Percentiles rank a stretch among this genome's conserved stretches.
phyloP scores from a whole-genome alignment of 2,113 vertebrate species.

The Sinocyclocheilus rhinocerous region DNA sequence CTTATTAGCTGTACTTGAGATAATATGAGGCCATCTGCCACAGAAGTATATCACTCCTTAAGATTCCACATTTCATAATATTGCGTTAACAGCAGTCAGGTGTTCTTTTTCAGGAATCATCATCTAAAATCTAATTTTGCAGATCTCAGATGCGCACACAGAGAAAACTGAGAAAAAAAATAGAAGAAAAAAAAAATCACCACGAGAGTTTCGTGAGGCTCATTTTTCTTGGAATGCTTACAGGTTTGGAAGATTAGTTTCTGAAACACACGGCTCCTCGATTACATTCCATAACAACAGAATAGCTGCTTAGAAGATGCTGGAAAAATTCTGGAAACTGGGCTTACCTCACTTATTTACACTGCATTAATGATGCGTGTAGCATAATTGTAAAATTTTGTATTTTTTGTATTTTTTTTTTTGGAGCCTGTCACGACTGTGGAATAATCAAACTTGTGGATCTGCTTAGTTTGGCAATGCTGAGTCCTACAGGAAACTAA shows the following conservation, averaged over 20 bases:
- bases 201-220: conserved; percentile 41
- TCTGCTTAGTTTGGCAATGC: conserved; percentile 47
- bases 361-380: neutral
- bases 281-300: conserved; percentile 16
- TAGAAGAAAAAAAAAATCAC: neutral
- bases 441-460: conserved; percentile 55
- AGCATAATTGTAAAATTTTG: conserved; percentile 10
- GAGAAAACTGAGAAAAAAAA: neutral
- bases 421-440: conserved; percentile 46
- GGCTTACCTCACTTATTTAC: conserved; percentile 17
- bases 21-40: neutral
- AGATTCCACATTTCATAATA: conserved; percentile 46
- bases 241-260: conserved; percentile 29
- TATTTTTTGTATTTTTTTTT: neutral
- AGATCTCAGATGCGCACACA: conserved; percentile 45
- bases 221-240: conserved; percentile 42
- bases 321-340: neutral
- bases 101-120: conserved; percentile 31
- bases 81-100: conserved; percentile 46
- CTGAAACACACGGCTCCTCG: conserved; percentile 28
- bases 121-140: conserved; percentile 44
- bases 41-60: conserved; percentile 2
- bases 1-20: neutral
- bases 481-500: conserved; percentile 58
- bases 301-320: neutral